Base-by-base conservation (phyloP, 2,113 vertebrate genomes). In the Tautogolabrus adspersus region DNA sequence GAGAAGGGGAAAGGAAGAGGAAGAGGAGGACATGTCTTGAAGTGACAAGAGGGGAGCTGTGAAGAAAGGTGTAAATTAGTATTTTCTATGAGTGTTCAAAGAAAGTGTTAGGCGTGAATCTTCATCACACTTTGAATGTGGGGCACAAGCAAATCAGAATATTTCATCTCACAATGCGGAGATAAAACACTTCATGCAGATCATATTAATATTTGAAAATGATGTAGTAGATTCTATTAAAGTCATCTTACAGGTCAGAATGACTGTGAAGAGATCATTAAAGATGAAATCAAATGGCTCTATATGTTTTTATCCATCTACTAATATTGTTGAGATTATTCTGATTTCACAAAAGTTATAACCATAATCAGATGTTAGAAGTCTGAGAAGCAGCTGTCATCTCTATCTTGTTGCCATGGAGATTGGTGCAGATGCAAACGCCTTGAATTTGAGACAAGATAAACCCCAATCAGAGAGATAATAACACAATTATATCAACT, bases 21-120 rank as follows among this genome's bases (percentile, higher is more conserved):
- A 59, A 58, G 71, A 44, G 79, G 64, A 61, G 30, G 79, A 81
- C 72, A 51, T 66, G 70, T 77, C 79, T 85, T 72, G 81, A 77
- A 59, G 37, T 85, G 80, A 84, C 76, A 88, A 70, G 71, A 83
- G 66, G 66, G 70, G 77, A 78, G 66, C 83, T 79, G 81, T 81
- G 82, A 88, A 84, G 81, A 85, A 84, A 87, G 84, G 89, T 89
- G 88, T 72, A 90, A 93, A 93, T 92, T 72, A 87, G 84, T 85
- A 75, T 87, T 88, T 91, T 89, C 80, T 78, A 38, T 44, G 63
- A 83, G 15, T 73, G 78, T 86, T 93, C 84, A 85, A 88, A 87
- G 81, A 64, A 77, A 66, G 78, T 78, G 79, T 71, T 83, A 66
- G 60, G 81, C 42, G 76, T 76, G 79, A 87, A 67, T 89, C 65